Conservation (phyloP, 53 echinoderm and acorn worm genomes). For the Hippasteria phrygiana region DNA sequence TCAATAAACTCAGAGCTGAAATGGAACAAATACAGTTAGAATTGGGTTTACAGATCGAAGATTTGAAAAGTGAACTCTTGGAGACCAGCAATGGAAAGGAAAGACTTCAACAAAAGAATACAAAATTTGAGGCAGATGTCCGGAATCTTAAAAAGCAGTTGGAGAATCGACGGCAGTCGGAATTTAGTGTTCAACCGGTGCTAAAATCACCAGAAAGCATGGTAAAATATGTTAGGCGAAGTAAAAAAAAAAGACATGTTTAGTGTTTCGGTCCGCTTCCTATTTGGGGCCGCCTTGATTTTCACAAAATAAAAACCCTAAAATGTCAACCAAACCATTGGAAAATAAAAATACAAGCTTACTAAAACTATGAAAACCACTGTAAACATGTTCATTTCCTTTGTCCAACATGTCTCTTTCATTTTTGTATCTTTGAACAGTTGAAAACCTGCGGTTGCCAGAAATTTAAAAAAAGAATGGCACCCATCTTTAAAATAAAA, state of each 20-base stretch:
- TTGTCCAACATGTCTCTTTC: too few species aligned
- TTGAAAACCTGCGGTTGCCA: too few species aligned
- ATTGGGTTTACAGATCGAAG: slow-evolving; percentile 15
- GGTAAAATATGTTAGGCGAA: slow-evolving; percentile 7
- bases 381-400: too few species aligned
- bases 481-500: too few species aligned
- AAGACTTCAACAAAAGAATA: slow-evolving; percentile 69
- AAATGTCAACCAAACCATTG: too few species aligned
- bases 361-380: too few species aligned
- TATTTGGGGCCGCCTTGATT: too few species aligned
- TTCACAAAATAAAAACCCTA: too few species aligned
- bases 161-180: slow-evolving; percentile 34
- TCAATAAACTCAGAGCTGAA: slow-evolving; percentile 18
- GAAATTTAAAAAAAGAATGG: too few species aligned
- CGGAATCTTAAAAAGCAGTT: slow-evolving; percentile 61
- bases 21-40: slow-evolving; percentile 34
- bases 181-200: slow-evolving; percentile 5
- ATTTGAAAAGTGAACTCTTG: slow-evolving; percentile 57
- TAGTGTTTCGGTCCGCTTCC: too few species aligned
- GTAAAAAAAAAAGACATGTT: neutral
- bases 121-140: slow-evolving; percentile 70
- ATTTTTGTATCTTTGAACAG: too few species aligned
- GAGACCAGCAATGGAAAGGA: slow-evolving; percentile 69
- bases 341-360: too few species aligned
- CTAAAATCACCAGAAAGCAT: slow-evolving; percentile 13